These are phyloP conservation scores for Biston betularia DNA, from an alignment of 2,888 invertebrate species.

Conservation along the genomic window DNA sequence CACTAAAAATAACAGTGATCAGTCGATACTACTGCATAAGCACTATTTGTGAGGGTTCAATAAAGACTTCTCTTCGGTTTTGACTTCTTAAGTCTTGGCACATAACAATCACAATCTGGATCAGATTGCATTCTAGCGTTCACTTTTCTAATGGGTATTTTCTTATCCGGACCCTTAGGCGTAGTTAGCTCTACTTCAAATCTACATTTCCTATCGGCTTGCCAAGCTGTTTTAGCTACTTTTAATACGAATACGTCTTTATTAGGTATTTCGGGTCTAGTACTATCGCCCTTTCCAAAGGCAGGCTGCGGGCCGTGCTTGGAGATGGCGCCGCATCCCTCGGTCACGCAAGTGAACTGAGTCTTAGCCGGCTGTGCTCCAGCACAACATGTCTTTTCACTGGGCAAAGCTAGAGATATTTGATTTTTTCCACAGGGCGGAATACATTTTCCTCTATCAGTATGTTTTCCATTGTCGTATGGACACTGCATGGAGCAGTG, in stretches of 20 bases:
- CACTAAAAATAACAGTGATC: too few relatives aligned
- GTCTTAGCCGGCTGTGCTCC: constrained; percentile 69
- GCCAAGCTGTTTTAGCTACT: constrained; percentile 89
- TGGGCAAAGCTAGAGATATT: constrained; percentile 72
- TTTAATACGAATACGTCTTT: constrained; percentile 88
- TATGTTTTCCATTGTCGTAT: constrained; percentile 58
- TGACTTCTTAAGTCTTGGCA: constrained; percentile 56
- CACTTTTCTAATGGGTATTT: constrained; percentile 76
- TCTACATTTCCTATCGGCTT: constrained; percentile 88
- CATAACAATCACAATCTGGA: constrained; percentile 70
- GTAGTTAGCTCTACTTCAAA: constrained; percentile 88
- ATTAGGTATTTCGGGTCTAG: constrained; percentile 75
- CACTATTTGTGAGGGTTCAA: not conserved
- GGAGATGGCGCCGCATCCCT: constrained; percentile 69
- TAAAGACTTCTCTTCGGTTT: constrained; percentile 56
- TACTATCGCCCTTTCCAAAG: constrained; percentile 66
- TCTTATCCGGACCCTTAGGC: constrained; percentile 87
- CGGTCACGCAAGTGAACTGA: constrained; percentile 78
- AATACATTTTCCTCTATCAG: constrained; percentile 57
- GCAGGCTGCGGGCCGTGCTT: constrained; percentile 69
- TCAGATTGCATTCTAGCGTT: constrained; percentile 71
- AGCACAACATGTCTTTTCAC: constrained; percentile 68
- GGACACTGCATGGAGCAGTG: constrained; percentile 76
- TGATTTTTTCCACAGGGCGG: constrained; percentile 79
- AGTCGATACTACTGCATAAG: too few relatives aligned